Base-by-base conservation (phyloP, 2,113 vertebrate genomes). In the Pedionomus torquatus region DNA sequence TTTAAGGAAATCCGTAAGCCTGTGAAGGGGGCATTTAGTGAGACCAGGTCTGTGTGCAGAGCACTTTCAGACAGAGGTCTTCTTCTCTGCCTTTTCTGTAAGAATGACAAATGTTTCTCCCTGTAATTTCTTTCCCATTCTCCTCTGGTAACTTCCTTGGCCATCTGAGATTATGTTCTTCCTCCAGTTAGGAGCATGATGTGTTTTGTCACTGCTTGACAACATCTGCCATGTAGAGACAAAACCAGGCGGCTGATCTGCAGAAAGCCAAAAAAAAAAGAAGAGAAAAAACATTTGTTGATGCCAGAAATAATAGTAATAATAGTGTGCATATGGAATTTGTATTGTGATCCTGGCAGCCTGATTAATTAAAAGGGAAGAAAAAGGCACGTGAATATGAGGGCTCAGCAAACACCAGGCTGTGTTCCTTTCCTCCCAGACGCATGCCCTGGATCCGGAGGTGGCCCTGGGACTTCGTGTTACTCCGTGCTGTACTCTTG, bases 191-290 rank as follows among this genome's bases (percentile, higher is more conserved):
- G 44, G 80, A 96, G 71, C 3, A 18, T 93, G 95, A 96, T 90
- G 86, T 37, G 26, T 96, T 97, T 97, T 97, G 95, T 97, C 97
- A 93, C 91, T 86, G 92, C 97, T 95, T 97, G 95, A 97, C 96
- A 95, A 97, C 91, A 97, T 97, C 82, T 97, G 97, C 94, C 97
- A 96, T 95, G 95, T 94, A 89, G 89, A 95, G 96, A 97, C 98
- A 97, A 98, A 98, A 97, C 70, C 91, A 93, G 96, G 96, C 84
- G 57, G 96, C 95, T 93, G 77, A 98, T 97, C 95, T 87, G 90
- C 89, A 63, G 90, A 95, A 75, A 35, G 71, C 86, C 46, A 96
- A 94, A 96, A 91, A 94, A 92, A 79, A 71, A 35, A 48, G n/a
- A 19, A 46, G 83, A 48, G 9, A 91, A 87, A 91, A 95, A 97